Evolutionary conservation across 1,140 invertebrate genomes (phyloP).

Genomic region (Trissolcus basalis): DNA sequence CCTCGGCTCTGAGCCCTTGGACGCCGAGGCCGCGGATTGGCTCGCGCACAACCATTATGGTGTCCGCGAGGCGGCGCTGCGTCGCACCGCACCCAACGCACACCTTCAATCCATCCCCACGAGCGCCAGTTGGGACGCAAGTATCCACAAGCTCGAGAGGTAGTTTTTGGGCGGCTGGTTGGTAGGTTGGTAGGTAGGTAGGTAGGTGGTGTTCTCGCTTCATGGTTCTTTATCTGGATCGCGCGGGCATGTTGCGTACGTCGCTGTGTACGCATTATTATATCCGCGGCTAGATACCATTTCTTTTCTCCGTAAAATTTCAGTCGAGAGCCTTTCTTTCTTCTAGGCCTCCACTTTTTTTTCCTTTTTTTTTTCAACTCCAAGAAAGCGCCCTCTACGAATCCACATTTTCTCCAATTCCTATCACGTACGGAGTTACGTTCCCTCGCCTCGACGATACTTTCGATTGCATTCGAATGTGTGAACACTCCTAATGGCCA

Average conservation of each 20-base stretch:
- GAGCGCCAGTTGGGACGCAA: constrained; percentile 34
- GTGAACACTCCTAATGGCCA: constrained; percentile 2
- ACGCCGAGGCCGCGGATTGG: constrained; percentile 59
- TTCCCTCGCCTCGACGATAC: constrained; percentile 6
- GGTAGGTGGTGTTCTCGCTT: constrained; percentile 49
- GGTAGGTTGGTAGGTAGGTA: constrained; percentile 29
- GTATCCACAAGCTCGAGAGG: constrained; percentile 37
- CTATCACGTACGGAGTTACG: constrained; percentile 12
- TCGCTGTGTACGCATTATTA: constrained; percentile 51
- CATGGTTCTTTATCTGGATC: constrained; percentile 51
- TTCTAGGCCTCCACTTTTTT: constrained; percentile 12
- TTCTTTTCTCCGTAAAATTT: constrained; percentile 42
- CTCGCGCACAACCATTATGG: constrained; percentile 71
- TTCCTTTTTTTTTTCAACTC: constrained; percentile 11
- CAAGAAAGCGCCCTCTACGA: no score
- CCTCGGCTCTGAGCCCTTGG: constrained; percentile 13
- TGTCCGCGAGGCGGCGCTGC: constrained; percentile 59
- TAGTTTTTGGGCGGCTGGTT: constrained; percentile 29
- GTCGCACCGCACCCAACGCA: constrained; percentile 27
- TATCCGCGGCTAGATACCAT: constrained; percentile 47
- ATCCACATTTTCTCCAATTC: neutral
- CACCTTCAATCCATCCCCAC: constrained; percentile 47
- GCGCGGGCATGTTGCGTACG: constrained; percentile 49
- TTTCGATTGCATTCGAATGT: constrained; percentile 21
- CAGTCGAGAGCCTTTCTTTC: constrained; percentile 17